Base-by-base conservation (phyloP, 2,888 invertebrate species). In the Sminthurides aquaticus region DNA sequence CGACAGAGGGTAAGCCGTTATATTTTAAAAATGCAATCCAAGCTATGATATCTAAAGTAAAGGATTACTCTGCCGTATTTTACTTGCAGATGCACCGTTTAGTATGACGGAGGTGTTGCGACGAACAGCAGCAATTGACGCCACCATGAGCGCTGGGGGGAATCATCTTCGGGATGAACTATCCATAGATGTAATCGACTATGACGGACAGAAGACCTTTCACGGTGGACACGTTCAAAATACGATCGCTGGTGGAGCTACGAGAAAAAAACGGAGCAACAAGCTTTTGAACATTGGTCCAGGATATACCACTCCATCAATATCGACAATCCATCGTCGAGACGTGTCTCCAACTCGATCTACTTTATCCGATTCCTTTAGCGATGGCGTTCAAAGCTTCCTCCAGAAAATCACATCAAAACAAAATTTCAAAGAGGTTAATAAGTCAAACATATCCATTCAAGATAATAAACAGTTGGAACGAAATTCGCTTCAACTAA, bases 61-160 rank as follows among this genome's bases (percentile, higher is more conserved):
- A n/a, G n/a, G n/a, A n/a, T n/a, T n/a, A n/a, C n/a, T n/a, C n/a
- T n/a, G n/a, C n/a, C n/a, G n/a, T n/a, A n/a, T n/a, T n/a, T n/a
- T n/a, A n/a, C n/a, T n/a, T n/a, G n/a, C n/a, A n/a, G n/a, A n/a
- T n/a, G n/a, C n/a, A n/a, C 8, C 52, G 22, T 63, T 63, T 29
- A 63, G 63, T 29, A 63, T 63, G 63, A 58, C 63, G 22, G 58
- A 63, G 1, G 28, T 28, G 3, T 28, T 63, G 27, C 34, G 26
- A n/a, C 28, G 22, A 29, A 54, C 57, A 18, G 18, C 57, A 8
- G 24, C 49, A 22, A 57, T 28, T 25, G 63, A 63, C 20, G 28
- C 58, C 20, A 52, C 5, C 5, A 8, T 5, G 5, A 5, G 15
- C 18, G 20, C 20, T 8, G 52, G 5, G 8, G 52, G 20, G 3